A percentile compares a stretch with the other conserved stretches of the same genome.
These are phyloP conservation scores for Cephus pygmeus DNA, from an alignment of 2,888 invertebrate genomes.

Conservation along the genomic window DNA sequence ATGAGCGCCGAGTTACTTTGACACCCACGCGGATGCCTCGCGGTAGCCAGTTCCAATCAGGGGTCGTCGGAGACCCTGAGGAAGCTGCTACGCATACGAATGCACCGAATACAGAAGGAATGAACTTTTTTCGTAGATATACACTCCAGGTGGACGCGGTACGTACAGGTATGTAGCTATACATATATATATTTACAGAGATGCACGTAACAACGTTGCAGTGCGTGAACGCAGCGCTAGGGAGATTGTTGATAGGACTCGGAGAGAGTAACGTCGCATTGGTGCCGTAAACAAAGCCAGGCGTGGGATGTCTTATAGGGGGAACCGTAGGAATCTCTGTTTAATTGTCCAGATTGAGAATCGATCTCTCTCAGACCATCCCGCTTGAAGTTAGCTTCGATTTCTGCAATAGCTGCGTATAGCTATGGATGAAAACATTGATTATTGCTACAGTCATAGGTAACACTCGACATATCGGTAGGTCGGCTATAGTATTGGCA, in stretches of 20 bases:
- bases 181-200: not conserved
- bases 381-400: constrained; percentile 36
- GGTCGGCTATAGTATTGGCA: not conserved
- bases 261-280: constrained; percentile 46
- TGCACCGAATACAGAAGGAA: not conserved
- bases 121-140: not conserved
- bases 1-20: constrained; percentile 6
- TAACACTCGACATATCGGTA: not conserved
- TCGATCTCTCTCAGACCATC: constrained; percentile 27
- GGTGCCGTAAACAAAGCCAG: constrained; percentile 53
- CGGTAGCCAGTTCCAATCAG: constrained; percentile 1
- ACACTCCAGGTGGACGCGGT: not conserved
- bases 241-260: constrained; percentile 46
- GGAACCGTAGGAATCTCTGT: constrained; percentile 25
- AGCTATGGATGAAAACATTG: not conserved
- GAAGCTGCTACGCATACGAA: not conserved
- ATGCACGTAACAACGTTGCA: not conserved
- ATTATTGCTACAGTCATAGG: not conserved
- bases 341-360: constrained; percentile 53
- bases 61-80: not conserved
- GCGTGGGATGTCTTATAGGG: constrained; percentile 49
- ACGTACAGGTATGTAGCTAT: not conserved
- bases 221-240: not conserved
- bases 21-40: constrained; percentile 3
- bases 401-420: constrained; percentile 36